Evolutionary conservation across 1,140 invertebrate species (phyloP), one percentile per base, ranked within the genome.

Genomic region (Metopolophium dirhodum): DNA sequence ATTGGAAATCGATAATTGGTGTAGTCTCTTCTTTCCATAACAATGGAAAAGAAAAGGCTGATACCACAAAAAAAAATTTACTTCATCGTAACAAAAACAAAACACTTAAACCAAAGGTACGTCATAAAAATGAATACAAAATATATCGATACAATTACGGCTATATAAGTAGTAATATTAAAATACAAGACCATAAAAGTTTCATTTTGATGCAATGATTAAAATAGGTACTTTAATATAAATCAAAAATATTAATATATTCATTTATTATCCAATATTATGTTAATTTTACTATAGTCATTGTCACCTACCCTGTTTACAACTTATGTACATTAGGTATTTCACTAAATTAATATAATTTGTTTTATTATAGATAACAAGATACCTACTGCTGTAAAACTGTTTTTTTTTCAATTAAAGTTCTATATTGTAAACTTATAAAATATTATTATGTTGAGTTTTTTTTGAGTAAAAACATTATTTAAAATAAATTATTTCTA

Each of bases 401-500:
- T 2, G 6, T n/a, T 77, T 77, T n/a, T n/a, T 68, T 77, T n/a
- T 68, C 11, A 77, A 77, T 77, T 77, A 35, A 77, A 77, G n/a
- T 77, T n/a, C 2, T 77, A 61, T 4, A 61, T 61, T 61, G 8
- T 68, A 30, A 30, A n/a, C 61, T n/a, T n/a, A n/a, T 1, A 54
- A 77, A 30, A 77, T n/a, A 77, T n/a, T n/a, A 77, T 77, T 77
- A 77, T 18, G 61, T n/a, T 35, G 14, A n/a, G 61, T 77, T n/a
- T 77, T 77, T n/a, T 77, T 41, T 77, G 11, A n/a, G 14, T 20
- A 77, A 77, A 77, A n/a, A 14, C 61, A 77, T n/a, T 77, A 77
- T 77, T 77, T 77, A 77, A 77, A 77, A 77, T 77, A 18, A 77
- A 77, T 77, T 77, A 77, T 77, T 77, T 77, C 14, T 77, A 77